Evolutionary conservation across 2,888 invertebrate genomes (phyloP).

Genomic region (Nemotelus nigrinus): DNA sequence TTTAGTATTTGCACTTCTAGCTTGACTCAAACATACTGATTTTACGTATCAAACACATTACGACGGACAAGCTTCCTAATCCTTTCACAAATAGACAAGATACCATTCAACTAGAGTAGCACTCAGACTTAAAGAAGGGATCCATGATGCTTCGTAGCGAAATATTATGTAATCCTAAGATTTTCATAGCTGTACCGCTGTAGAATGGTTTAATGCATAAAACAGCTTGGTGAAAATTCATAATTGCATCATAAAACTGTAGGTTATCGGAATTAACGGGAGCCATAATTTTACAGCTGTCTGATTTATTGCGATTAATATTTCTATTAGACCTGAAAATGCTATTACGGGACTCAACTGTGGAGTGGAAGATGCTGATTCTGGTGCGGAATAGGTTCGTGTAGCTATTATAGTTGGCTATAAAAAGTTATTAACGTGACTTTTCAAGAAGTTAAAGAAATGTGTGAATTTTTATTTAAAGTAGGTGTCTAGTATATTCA

Average conservation of each 20-base stretch:
- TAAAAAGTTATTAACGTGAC: constrained; percentile 33
- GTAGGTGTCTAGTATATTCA: too few species aligned
- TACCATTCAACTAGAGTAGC: not conserved
- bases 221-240: constrained; percentile 40
- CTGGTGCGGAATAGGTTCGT: constrained; percentile 8
- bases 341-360: not conserved
- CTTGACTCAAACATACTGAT: constrained; percentile 12
- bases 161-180: not conserved
- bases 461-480: not conserved
- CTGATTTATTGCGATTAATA: constrained; percentile 45
- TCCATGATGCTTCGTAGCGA: constrained; percentile 12
- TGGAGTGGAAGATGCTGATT: constrained; percentile 4
- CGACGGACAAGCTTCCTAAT: constrained; percentile 22
- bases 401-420: constrained; percentile 13
- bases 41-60: constrained; percentile 31
- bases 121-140: not conserved
- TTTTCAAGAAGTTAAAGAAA: constrained; percentile 21
- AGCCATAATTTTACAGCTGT: constrained; percentile 36
- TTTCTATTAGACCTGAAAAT: constrained; percentile 39
- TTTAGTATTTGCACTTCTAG: not conserved
- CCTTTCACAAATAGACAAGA: not conserved
- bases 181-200: too few species aligned
- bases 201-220: not conserved
- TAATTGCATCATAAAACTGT: constrained; percentile 43
- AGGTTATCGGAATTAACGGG: constrained; percentile 40